Evolutionary conservation across 2,113 vertebrate species (phyloP), one percentile per base, ranked within the genome.

Genomic region (Uropsilus gracilis): DNA sequence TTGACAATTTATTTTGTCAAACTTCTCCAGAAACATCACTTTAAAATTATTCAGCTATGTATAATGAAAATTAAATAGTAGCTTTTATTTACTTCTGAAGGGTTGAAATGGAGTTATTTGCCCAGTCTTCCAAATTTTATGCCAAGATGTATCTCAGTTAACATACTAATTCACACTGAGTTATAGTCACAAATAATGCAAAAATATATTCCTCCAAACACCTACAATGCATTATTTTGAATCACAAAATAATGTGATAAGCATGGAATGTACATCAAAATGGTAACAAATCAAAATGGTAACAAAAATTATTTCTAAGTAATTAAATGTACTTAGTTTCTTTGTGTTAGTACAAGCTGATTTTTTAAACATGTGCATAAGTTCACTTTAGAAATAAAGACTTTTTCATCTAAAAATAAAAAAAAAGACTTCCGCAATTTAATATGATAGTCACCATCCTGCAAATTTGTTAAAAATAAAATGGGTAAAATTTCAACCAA

Each of bases 41-140:
- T 96, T 37, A 72, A 92, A 90, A 50, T 3, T 84, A 87, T 91
- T 86, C 14, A 87, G 46, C 48, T 75, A 53, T 86, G 69, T 95
- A 83, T 89, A 96, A 81, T 46, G 61, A 90, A 95, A 94, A 94
- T 86, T 46, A 88, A 95, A 68, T 34, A 82, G 64, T 42, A 94
- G 92, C 61, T 96, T 86, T 61, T 93, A 68, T 80, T 94, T 91
- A 93, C 30, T 55, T 75, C 89, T 90, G 63, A 7, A 83, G 77
- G 28, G 28, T 18, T 78, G 39, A 87, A 95, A 81, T 87, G 13
- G 16, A 86, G 32, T 86, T 91, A 91, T 71, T 66, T 42, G 24
- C 39, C 80, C 92, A 86, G 17, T 73, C 80, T 94, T 77, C 32
- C 63, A 89, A 75, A 92, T 37, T 82, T 85, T 88, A 53, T 82